Conservation (phyloP, 2,797 vertebrate species). For the Muraenolepis orangiensis region DNA sequence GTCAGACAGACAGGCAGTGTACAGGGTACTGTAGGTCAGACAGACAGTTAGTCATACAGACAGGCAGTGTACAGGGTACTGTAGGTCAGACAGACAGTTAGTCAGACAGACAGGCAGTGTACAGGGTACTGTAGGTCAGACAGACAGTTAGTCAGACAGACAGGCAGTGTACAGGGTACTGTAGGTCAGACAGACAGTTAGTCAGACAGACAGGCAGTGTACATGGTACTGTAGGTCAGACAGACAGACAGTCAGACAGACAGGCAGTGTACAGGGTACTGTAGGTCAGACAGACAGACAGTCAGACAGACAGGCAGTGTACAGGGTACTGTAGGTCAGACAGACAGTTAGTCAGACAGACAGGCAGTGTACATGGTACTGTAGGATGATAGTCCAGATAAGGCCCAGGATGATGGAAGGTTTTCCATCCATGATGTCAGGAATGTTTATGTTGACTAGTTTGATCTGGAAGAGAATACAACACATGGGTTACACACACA, state of each 20-base stretch:
- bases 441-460: constrained; percentile 95
- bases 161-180: neutral
- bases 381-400: constrained; percentile 94
- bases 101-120: too few relatives aligned
- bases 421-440: constrained; percentile 92
- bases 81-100: too few relatives aligned
- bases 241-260: constrained; percentile 26
- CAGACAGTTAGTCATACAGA: too few relatives aligned
- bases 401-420: constrained; percentile 95
- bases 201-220: neutral
- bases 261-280: neutral
- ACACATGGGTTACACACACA: neutral
- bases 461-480: constrained; percentile 78
- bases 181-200: neutral
- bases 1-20: too few relatives aligned
- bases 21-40: neutral
- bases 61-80: too few relatives aligned
- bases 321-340: neutral
- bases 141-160: too few relatives aligned
- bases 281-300: neutral
- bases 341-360: constrained; percentile 58
- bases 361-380: constrained; percentile 87
- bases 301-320: neutral
- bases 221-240: neutral
- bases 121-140: neutral